Percentiles rank a stretch among this genome's conserved stretches.
phyloP scores from a whole-genome alignment of 2,797 vertebrate species.

The Sebastes minor region DNA sequence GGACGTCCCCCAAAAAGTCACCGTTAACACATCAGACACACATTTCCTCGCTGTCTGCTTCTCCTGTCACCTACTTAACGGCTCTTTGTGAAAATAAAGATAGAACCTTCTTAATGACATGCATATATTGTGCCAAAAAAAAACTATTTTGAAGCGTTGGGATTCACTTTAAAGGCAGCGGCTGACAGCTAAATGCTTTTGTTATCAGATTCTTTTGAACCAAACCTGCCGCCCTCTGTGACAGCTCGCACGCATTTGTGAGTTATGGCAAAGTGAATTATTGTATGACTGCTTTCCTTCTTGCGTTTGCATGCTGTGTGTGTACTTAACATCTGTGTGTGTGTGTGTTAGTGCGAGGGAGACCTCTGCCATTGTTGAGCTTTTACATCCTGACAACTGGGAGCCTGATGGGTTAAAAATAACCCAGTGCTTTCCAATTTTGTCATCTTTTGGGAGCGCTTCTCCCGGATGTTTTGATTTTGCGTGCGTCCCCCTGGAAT shows the following conservation, averaged over 20 bases:
- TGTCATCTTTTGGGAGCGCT: conserved; percentile 63
- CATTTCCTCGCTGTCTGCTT: neutral
- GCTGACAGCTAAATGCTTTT: conserved; percentile 67
- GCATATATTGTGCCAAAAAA: conserved; percentile 15
- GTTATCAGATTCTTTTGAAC: conserved; percentile 61
- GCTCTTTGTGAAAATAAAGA: conserved; percentile 5
- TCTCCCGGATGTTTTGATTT: conserved; percentile 66
- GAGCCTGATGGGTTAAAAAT: conserved; percentile 77
- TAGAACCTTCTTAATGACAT: conserved; percentile 19
- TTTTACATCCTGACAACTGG: conserved; percentile 74
- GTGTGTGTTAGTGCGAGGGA: conserved; percentile 44
- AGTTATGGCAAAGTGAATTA: conserved; percentile 41
- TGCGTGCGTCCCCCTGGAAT: conserved; percentile 58
- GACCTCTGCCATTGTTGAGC: conserved; percentile 77
- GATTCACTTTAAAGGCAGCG: conserved; percentile 59
- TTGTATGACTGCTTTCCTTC: conserved; percentile 7
- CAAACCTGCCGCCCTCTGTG: conserved; percentile 28
- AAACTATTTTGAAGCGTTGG: conserved; percentile 13
- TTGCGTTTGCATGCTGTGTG: conserved; percentile 12
- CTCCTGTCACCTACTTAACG: conserved; percentile 33
- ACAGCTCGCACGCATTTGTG: conserved; percentile 27
- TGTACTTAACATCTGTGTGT: conserved; percentile 23
- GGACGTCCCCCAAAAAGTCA: conserved; percentile 45
- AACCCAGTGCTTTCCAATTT: conserved; percentile 77
- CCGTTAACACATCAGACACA: conserved; percentile 14